Evolutionary conservation across 2,888 invertebrate genomes (phyloP).

Genomic region (Eucriotettix oculatus): DNA sequence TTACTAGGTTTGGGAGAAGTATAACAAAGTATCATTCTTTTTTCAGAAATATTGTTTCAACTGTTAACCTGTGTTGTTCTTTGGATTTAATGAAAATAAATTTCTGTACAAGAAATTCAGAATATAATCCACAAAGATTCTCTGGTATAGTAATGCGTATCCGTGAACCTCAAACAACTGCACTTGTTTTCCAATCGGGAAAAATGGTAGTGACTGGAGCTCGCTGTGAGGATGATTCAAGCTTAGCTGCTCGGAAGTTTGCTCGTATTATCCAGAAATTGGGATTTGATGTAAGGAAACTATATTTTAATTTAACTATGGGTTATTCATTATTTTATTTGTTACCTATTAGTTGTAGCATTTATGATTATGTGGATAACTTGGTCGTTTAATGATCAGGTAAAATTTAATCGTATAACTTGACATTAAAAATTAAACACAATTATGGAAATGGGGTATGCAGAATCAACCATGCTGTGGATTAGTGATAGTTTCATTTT

Average conservation of each 20-base stretch:
- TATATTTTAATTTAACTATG: too few species aligned
- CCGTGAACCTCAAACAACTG: constrained; percentile 58
- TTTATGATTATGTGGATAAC: too few species aligned
- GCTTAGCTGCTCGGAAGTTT: constrained; percentile 63
- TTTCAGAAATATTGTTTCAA: constrained; percentile 62
- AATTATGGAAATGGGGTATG: too few species aligned
- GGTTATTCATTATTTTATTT: too few species aligned
- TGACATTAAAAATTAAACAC: too few species aligned
- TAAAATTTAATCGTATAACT: too few species aligned
- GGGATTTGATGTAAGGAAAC: constrained; percentile 47
- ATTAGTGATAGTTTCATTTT: too few species aligned
- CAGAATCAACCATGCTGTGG: too few species aligned
- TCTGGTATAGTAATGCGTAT: constrained; percentile 73
- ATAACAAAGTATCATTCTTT: background rate
- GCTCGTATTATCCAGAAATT: constrained; percentile 68
- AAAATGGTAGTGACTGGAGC: constrained; percentile 72
- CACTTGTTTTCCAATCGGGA: constrained; percentile 60
- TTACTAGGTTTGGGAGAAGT: background rate
- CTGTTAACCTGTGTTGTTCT: constrained; percentile 55
- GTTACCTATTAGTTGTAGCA: too few species aligned
- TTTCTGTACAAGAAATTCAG: constrained; percentile 62
- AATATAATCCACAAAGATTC: constrained; percentile 67
- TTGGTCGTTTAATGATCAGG: too few species aligned
- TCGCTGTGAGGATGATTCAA: constrained; percentile 58
- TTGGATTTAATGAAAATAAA: constrained; percentile 58